Evolutionary conservation across 2,113 vertebrate genomes (phyloP).

Genomic region (Stigmatopora argus): DNA sequence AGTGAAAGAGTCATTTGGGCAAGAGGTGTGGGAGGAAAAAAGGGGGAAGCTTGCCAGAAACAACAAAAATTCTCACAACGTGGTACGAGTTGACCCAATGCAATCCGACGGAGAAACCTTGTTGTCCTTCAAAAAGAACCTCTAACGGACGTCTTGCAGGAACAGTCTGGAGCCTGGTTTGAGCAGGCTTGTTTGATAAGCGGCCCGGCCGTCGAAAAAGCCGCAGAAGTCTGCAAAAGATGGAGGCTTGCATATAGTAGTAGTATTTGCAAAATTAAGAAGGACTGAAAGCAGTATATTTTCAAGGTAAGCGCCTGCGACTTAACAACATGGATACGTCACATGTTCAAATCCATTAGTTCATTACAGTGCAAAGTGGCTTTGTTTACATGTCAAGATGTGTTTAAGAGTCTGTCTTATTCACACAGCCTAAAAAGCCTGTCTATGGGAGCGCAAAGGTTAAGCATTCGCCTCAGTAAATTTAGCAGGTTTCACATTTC

Average conservation of each 20-base stretch:
- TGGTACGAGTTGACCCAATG: conserved; percentile 19
- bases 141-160: conserved; percentile 21
- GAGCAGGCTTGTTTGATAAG: conserved; percentile 21
- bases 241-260: conserved; percentile 3
- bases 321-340: neutral
- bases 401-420: neutral
- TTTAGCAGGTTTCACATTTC: conserved; percentile 32
- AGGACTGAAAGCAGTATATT: conserved; percentile 1
- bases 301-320: conserved; percentile 35
- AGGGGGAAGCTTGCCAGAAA: conserved; percentile 7
- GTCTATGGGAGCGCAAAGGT: conserved; percentile 10
- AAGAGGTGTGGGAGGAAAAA: conserved; percentile 9
- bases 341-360: neutral
- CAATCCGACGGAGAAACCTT: conserved; percentile 4
- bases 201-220: neutral
- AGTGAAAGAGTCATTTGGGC: conserved; percentile 16
- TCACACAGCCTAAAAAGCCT: neutral
- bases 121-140: conserved; percentile 32
- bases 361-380: neutral
- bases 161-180: conserved; percentile 2
- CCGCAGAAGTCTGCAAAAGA: conserved; percentile 30
- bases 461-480: conserved; percentile 16
- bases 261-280: conserved; percentile 3
- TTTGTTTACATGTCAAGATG: neutral
- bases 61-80: conserved; percentile 33